Base-by-base conservation (phyloP, 2,888 invertebrate genomes). In the Pedicia rivosa region DNA sequence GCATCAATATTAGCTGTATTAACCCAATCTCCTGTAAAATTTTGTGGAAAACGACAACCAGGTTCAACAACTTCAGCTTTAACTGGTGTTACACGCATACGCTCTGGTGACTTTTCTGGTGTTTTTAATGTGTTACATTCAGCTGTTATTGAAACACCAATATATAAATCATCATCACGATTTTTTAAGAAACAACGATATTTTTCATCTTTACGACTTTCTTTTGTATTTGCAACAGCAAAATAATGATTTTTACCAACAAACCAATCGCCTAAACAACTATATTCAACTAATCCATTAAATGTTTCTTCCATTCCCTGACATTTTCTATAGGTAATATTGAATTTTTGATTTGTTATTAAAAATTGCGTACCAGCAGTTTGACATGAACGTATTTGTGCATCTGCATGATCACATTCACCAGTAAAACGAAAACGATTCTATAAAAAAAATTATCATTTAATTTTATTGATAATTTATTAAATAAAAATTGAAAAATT, bases 1-100 rank as follows among this genome's bases (percentile, higher is more conserved):
- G 94, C 94, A 57, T 94, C 92, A 45, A 91, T 84, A 54, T 95
- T 94, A 1, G 94, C 94, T 0, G 95, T 94, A 52, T 95, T 95
- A 36, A 94, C 87, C 95, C 95, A 97, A 15, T 83, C 75, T 0
- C 97, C 94, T 1, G 81, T 75, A 60, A 91, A 91, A 56, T 95
- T 94, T 56, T 88, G 82, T 0, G 95, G 92, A 40, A 97, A 61
- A 30, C 87, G 74, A 53, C 95, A 97, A 1, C 88, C 84, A 4
- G 95, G 83, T 45, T 81, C 79, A 1, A 92, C 88, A 6, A 82
- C 74, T 63, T 91, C 90, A 0, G 87, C 70, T 67, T 91, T 82
- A 0, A 32, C 87, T 36, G 90, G 88, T 2, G 78, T 87, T 15
- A 92, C 66, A 45, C 79, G 72, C 40, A 90, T 70, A 62, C 91